Evolutionary conservation across 2,888 invertebrate genomes (phyloP), one percentile per base, ranked within the genome.

Genomic region (Trimorus sp.): DNA sequence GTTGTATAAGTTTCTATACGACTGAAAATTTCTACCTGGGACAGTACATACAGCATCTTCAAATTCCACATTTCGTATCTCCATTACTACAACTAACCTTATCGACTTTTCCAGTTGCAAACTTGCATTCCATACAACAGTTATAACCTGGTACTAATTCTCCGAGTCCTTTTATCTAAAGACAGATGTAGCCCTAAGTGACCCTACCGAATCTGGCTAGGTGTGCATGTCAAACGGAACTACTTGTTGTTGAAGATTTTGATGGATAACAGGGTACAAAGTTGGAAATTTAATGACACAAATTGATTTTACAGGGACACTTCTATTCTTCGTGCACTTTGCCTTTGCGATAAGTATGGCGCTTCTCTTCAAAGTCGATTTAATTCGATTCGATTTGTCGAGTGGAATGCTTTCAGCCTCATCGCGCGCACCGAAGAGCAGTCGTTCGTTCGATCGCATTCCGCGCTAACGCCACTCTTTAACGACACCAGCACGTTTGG

Each of bases 301-400:
- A 77, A 60, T 76, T 58, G 75, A 77, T 56, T 69, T 77, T 68
- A 60, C 56, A 49, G 16, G 58, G 42, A 53, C 56, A 38, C 56
- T 65, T 60, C 71, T 66, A 59, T 82, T 79, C 74, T 74, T 74
- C 49, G 74, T 79, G 62, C 74, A 79, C 79, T 79, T 74, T 79
- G 69, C 62, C 56, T 79, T 75, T 54, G 60, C 73, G 40, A 65
- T 76, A 68, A 76, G 65, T 66, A 68, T 68, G 69, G 68, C 54
- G 66, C 63, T 66, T 58, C 65, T 73, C 76, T 73, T 77, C 63
- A 77, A 73, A 81, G 77, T 71, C 73, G 71, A 76, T 76, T 77
- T 77, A 77, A 81, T 77, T 77, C 73, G 63, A 68, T 81, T 77
- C 81, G 69, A 81, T 81, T 81, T 76, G 76, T 76, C 73, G 73